Evolutionary conservation across 1,140 invertebrate species (phyloP).

Genomic region (Drosophila truncata): DNA sequence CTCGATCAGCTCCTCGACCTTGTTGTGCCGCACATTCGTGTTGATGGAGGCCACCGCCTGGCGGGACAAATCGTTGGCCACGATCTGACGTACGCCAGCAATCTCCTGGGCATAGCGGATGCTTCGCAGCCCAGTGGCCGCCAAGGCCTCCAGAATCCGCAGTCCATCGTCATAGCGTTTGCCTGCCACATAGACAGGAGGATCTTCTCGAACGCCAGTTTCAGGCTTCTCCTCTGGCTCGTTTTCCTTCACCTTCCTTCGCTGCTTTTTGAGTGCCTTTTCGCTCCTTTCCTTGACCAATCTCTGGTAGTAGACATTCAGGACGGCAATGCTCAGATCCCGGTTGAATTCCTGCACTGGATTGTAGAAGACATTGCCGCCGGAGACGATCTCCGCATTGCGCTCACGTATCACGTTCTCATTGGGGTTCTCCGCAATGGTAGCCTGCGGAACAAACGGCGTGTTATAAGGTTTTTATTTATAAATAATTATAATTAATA

Average conservation of each 20-base stretch:
- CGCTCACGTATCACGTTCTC: slow-evolving; percentile 68
- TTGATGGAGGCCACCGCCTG: slow-evolving; percentile 95
- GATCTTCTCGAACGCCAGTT: not conserved
- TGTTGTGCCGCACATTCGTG: slow-evolving; percentile 93
- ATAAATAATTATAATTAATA: not conserved
- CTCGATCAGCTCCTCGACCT: slow-evolving; percentile 90
- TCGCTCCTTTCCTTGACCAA: slow-evolving; percentile 63
- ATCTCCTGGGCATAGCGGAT: slow-evolving; percentile 99
- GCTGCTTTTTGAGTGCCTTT: slow-evolving; percentile 65
- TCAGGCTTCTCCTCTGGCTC: not conserved
- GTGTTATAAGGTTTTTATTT: not conserved
- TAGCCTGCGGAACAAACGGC: not conserved
- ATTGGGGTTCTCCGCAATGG: slow-evolving; percentile 48
- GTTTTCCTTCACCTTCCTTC: slow-evolving; percentile 32
- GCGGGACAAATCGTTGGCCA: slow-evolving; percentile 97
- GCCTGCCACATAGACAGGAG: slow-evolving; percentile 47
- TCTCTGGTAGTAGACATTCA: slow-evolving; percentile 87
- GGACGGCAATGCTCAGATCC: slow-evolving; percentile 92
- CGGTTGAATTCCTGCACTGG: slow-evolving; percentile 99
- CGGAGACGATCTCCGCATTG: slow-evolving; percentile 76
- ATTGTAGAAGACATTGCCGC: slow-evolving; percentile 96
- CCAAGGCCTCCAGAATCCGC: slow-evolving; percentile 95
- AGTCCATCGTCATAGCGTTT: slow-evolving; percentile 87
- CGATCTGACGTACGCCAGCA: slow-evolving; percentile 91
- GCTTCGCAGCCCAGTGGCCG: slow-evolving; percentile 96